Conservation (phyloP, 2,888 invertebrate species). For the Ditylenchus weischeri region DNA sequence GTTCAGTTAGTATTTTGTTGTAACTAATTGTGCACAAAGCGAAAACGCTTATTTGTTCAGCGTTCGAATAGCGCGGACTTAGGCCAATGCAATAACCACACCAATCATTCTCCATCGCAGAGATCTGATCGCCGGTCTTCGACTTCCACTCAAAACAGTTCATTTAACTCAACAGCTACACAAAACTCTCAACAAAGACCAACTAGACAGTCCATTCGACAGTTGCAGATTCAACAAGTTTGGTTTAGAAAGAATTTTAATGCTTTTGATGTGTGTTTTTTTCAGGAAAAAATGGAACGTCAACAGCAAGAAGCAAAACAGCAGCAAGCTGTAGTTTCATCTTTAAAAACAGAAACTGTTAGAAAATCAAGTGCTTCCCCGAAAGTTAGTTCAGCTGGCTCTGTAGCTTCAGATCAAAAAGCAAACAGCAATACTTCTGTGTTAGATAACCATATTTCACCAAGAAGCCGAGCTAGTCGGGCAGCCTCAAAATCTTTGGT, state of each 20-base stretch:
- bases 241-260: neutral
- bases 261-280: neutral
- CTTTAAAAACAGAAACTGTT: too few relatives aligned
- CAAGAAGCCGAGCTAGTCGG: too few relatives aligned
- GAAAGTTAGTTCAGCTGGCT: too few relatives aligned
- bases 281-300: slow-evolving; percentile 4
- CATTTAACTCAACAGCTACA: neutral
- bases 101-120: neutral
- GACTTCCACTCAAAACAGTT: slow-evolving; percentile 7
- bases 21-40: neutral
- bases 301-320: slow-evolving; percentile 1
- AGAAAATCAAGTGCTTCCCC: too few relatives aligned
- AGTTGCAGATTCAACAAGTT: slow-evolving; percentile 6
- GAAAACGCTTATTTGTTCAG: neutral
- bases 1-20: too few relatives aligned
- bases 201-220: slow-evolving; percentile 2
- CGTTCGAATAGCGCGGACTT: neutral
- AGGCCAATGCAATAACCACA: neutral
- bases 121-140: neutral
- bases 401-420: too few relatives aligned
- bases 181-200: slow-evolving; percentile 2
- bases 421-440: too few relatives aligned
- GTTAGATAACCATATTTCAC: too few relatives aligned
- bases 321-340: too few relatives aligned
- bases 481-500: too few relatives aligned